Base-by-base conservation (phyloP, 1,140 invertebrate species). In the Bombyx mandarina region DNA sequence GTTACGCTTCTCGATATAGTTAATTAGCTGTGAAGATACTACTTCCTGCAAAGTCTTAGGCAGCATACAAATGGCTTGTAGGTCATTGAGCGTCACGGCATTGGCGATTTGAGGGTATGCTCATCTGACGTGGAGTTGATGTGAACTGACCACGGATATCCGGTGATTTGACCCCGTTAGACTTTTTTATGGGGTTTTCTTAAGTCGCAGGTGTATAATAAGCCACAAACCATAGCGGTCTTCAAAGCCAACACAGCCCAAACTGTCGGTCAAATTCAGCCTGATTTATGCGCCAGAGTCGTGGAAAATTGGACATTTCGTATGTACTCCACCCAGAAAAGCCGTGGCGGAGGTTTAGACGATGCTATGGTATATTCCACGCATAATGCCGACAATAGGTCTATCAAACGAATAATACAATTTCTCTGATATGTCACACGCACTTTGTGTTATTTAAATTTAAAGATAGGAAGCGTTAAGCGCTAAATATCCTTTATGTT, bases 311-410 rank as follows among this genome's bases (percentile, higher is more conserved):
- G 50, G 57, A 63, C 60, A 49, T 52, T 46, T 58, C 63, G 57
- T 54, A 66, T 71, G 6, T 61, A 56, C 46, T 54, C 58, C 55
- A 65, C 8, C 3, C 47, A 49, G 47, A 1, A 22, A 49, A 49
- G 8, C 10, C 7, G 8, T 6, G 47, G 8, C 8, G 47, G 47
- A 8, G 3, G 22, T 69, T 65, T 67, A 47, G 48, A 56, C 60
- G 60, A 70, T 67, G 57, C 59, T n/a, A n/a, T n/a, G n/a, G n/a
- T 45, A 65, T 65, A 62, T 62, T 65, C 63, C 61, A 52, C 22
- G 51, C 60, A 45, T 62, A 58, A 51, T 62, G 56, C 43, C 56
- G 56, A 56, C 43, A 10, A 12, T 56, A 56, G 44, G 45, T 7
- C 45, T 46, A 47, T 7, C 45, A 47, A 56, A 56, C 18, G 45